Evolutionary conservation across 2,113 vertebrate species (phyloP), one percentile per base, ranked within the genome.

Genomic region (Platichthys flesus): DNA sequence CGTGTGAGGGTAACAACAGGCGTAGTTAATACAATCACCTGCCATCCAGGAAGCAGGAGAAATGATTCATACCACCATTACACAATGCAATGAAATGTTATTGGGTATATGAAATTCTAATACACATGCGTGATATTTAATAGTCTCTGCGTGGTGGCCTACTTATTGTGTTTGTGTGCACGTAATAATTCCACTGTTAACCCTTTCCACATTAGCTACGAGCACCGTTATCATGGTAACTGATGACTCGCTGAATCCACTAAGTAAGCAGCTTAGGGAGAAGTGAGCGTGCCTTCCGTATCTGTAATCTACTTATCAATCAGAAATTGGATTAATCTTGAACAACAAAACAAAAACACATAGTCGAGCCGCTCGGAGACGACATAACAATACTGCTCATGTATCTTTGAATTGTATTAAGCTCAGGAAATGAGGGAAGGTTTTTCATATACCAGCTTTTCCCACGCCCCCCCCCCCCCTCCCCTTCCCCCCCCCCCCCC

Each of bases 291-390:
- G 57, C 63, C 74, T 63, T 15, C 45, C 31, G 72, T 35, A 52
- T 52, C 67, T 78, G 59, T 82, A 90, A 89, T 90, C 87, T 85
- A 87, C 74, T 91, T 88, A 88, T 72, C 78, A 88, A 91, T 89
- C 85, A 87, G 61, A 83, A 85, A 85, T 81, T 85, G 73, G 66
- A 89, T 89, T 85, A 76, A 86, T 88, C 61, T 79, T 54, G 67
- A 72, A 37, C 71, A 75, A 57, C 52, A 78, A 78, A 76, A 71
- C 70, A 81, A 85, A 83, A 85, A 80, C 37, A 66, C 59, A 84
- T n/a, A 56, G 56, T 26, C 58, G 26, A 37, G 35, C 63, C 28
- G 9, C 68, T 26, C 62, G 58, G 55, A 68, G 76, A 82, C 31
- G 69, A 85, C 68, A 81, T 66, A 76, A 70, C 45, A 57, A 64